Percentiles rank a stretch among this genome's conserved stretches.
Conservation (phyloP, 2,888 invertebrate species). For the Allygus modestus region DNA sequence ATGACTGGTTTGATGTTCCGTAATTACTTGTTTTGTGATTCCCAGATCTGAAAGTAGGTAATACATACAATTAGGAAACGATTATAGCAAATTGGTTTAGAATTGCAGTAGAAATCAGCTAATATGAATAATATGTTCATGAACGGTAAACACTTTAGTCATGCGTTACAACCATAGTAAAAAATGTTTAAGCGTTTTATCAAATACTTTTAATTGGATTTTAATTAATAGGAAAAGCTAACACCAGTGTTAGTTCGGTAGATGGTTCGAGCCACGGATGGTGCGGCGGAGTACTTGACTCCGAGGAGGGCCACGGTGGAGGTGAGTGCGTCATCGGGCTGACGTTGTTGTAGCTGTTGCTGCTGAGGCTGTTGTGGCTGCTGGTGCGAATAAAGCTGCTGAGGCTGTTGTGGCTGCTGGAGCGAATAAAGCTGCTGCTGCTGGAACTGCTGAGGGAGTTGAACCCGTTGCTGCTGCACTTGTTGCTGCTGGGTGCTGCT, state of each 20-base stretch:
- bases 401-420: conserved; percentile 47
- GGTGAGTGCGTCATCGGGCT: conserved; percentile 35
- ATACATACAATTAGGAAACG: too few species aligned
- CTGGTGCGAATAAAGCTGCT: conserved; percentile 1
- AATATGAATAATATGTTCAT: too few species aligned
- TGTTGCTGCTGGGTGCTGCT: conserved; percentile 54
- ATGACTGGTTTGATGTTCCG: too few species aligned
- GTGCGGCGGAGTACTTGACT: conserved; percentile 28
- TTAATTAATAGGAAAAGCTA: conserved; percentile 32
- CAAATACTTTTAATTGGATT: too few species aligned
- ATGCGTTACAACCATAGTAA: too few species aligned
- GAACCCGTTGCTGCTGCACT: conserved; percentile 7
- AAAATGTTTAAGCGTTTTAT: too few species aligned
- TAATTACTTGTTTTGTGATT: too few species aligned
- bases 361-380: conserved; percentile 56
- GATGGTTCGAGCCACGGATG: conserved; percentile 37
- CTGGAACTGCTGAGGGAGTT: conserved; percentile 9
- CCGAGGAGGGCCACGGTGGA: conserved; percentile 36
- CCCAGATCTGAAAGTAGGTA: too few species aligned
- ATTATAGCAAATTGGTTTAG: too few species aligned
- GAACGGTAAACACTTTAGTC: too few species aligned
- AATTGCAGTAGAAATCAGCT: too few species aligned
- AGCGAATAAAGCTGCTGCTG: not conserved
- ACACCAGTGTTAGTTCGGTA: conserved; percentile 51
- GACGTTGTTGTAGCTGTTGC: conserved; percentile 61